Evolutionary conservation across 2,797 vertebrate genomes (phyloP), one percentile per base, ranked within the genome.

Genomic region (Spinus pinus): DNA sequence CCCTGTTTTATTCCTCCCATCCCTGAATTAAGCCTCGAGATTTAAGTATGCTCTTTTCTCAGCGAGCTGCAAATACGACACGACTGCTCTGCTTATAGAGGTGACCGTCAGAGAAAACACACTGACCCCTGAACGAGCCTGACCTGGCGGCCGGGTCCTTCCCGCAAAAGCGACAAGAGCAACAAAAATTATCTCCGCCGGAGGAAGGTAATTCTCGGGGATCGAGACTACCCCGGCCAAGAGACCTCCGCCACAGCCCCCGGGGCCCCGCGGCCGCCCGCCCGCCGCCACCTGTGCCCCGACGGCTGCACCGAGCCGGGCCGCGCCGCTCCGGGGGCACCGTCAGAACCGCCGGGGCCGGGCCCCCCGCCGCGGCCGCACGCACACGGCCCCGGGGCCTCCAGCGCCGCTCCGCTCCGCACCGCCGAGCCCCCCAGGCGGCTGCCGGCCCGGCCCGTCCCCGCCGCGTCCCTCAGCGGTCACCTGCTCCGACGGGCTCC

Each of bases 401-500:
- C 56, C 25, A 23, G 42, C 57, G 9, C 51, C 12, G n/a, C 70
- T 27, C 53, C 41, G 61, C 74, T 33, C 37, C 35, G 56, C 62
- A 51, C 49, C 56, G 50, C 64, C 64, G 47, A 72, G 42, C 65
- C 79, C 78, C 58, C 51, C 77, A 60, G 53, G 53, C n/a, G 47
- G 71, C 83, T 13, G 57, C 51, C 30, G 51, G 51, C 51, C 53
- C 30, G 50, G 50, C 81, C 90, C 80, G 70, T 50, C 74, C 74
- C 74, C 71, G 83, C 33, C 77, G 33, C 64, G 33, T 61, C 73
- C 72, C 87, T 60, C 60, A 14, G 97, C 97, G 98, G 95, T 99
- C 99, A 99, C 99, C 99, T 99, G 99, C 98, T 98, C 98, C 98
- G 92, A 98, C 92, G 97, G 98, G 97, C 94, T 99, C 98, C 97